Conservation (phyloP, 2,888 invertebrate genomes). For the Eupithecia inturbata region DNA sequence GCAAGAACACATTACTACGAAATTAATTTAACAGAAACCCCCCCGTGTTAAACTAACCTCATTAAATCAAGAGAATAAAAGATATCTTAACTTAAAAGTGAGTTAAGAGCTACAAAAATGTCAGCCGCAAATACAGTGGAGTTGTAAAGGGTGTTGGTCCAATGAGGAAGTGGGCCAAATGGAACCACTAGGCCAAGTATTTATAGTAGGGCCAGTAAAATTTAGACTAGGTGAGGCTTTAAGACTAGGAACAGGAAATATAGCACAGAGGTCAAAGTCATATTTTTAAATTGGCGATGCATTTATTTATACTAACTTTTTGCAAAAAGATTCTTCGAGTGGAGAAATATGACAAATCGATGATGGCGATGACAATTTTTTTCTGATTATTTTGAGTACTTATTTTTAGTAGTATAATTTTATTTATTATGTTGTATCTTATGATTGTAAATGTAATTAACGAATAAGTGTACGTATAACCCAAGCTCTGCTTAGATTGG, state of each 20-base stretch:
- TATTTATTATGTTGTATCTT: too few relatives aligned
- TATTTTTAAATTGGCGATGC: not conserved
- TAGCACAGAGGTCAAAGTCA: not conserved
- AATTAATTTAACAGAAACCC: slow-evolving; percentile 3
- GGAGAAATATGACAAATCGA: too few relatives aligned
- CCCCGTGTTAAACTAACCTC: slow-evolving; percentile 1
- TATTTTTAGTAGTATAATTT: too few relatives aligned
- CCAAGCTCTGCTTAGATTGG: too few relatives aligned
- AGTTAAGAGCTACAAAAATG: slow-evolving; percentile 12
- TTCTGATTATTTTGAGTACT: too few relatives aligned
- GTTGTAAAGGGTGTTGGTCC: not conserved
- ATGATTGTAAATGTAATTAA: too few relatives aligned
- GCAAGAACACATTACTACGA: slow-evolving; percentile 12
- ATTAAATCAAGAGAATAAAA: slow-evolving; percentile 24
- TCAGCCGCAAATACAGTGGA: slow-evolving; percentile 1
- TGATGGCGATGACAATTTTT: too few relatives aligned
- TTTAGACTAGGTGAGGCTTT: not conserved
- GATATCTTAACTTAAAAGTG: slow-evolving; percentile 15
- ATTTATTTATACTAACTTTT: not conserved
- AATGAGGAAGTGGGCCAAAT: not conserved
- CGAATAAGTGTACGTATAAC: too few relatives aligned
- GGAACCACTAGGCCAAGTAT: not conserved
- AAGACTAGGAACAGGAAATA: not conserved
- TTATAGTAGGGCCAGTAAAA: not conserved
- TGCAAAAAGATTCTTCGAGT: too few relatives aligned